A percentile compares a stretch with the other conserved stretches of the same genome.
Evolutionary conservation across 1,140 invertebrate species (phyloP).

Genomic region (Rhizoglyphus robini): DNA sequence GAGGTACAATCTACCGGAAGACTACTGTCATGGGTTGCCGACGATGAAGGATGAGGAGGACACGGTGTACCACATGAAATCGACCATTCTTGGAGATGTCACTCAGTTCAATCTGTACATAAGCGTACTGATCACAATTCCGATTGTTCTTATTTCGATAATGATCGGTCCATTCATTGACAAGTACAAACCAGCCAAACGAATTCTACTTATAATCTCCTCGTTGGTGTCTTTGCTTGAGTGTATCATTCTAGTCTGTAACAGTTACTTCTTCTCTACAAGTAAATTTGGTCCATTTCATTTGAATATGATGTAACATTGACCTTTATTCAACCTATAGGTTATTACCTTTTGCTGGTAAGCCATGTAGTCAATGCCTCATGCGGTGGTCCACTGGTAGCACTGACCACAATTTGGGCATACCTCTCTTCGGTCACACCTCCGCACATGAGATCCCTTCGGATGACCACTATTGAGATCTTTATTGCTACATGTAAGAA

Average conservation of each 20-base stretch:
- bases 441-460: background rate
- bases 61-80: slow-evolving; percentile 7
- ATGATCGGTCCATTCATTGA: slow-evolving; percentile 15
- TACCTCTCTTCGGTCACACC: slow-evolving; percentile 11
- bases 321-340: slow-evolving; percentile 3
- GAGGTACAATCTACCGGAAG: background rate
- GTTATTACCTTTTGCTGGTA: background rate
- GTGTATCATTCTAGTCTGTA: background rate
- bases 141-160: background rate
- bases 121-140: background rate
- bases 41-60: slow-evolving; percentile 9
- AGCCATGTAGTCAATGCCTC: background rate
- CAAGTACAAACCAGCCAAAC: slow-evolving; percentile 6
- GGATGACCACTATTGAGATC: slow-evolving; percentile 8
- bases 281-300: background rate
- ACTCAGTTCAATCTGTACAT: background rate
- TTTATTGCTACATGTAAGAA: background rate
- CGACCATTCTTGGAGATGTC: background rate
- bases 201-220: background rate
- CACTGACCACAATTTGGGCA: slow-evolving; percentile 7
- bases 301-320: background rate
- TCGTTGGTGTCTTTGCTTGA: background rate
- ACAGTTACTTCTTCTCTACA: slow-evolving; percentile 9
- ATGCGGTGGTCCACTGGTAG: background rate
- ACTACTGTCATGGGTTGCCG: slow-evolving; percentile 6